Percentiles rank a stretch among this genome's conserved stretches.
Conservation (phyloP, 2,113 vertebrate species). For the Vulpes ferrilata region DNA sequence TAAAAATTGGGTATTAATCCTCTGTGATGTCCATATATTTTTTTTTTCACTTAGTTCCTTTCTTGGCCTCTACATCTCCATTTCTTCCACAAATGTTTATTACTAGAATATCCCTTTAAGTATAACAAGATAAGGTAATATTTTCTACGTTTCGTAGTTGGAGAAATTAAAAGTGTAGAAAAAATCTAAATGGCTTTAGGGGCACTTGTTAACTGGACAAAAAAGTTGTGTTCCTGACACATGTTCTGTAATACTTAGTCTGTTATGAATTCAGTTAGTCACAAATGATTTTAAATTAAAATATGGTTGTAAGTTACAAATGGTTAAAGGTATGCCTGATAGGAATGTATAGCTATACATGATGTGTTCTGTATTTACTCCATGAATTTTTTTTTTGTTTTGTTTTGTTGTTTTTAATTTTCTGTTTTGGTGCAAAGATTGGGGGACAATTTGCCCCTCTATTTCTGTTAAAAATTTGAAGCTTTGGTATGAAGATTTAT, state of each 20-base stretch:
- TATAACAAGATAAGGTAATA: slow-evolving; percentile 10
- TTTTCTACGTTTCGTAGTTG: slow-evolving; percentile 45
- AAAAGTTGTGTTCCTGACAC: slow-evolving; percentile 10
- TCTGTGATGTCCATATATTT: neutral
- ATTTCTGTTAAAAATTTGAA: slow-evolving; percentile 65
- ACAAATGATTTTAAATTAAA: slow-evolving; percentile 65
- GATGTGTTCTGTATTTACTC: neutral
- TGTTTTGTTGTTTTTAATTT: neutral
- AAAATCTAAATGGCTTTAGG: neutral
- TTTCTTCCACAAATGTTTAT: slow-evolving; percentile 54
- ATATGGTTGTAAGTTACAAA: slow-evolving; percentile 44
- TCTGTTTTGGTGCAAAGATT: neutral
- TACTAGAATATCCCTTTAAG: neutral
- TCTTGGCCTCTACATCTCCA: neutral
- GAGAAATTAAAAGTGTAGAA: slow-evolving; percentile 60
- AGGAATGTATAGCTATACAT: neutral
- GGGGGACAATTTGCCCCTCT: neutral
- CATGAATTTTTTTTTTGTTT: slow-evolving; percentile 59
- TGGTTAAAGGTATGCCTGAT: neutral
- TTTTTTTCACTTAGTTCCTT: slow-evolving; percentile 31
- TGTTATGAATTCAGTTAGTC: slow-evolving; percentile 56
- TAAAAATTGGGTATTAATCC: slow-evolving; percentile 40
- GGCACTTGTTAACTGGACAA: slow-evolving; percentile 25
- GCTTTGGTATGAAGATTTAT: slow-evolving; percentile 69
- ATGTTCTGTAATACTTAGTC: slow-evolving; percentile 50